phyloP scores from a whole-genome alignment of 2,797 vertebrate genomes.

The Glyptemys insculpta region DNA sequence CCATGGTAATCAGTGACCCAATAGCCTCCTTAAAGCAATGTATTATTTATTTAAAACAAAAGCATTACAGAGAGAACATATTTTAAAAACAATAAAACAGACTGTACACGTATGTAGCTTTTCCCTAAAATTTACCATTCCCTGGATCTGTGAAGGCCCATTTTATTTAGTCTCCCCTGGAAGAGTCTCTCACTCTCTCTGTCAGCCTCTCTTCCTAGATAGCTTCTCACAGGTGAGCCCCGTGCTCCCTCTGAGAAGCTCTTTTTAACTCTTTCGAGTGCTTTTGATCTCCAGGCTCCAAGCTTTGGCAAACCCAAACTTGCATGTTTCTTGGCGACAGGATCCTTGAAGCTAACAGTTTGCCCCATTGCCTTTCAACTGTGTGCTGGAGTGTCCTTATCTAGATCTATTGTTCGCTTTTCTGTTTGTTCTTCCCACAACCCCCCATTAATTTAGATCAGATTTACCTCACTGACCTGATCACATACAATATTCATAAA shows the following conservation, averaged over 20 bases:
- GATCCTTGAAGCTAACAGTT: background rate
- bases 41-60: background rate
- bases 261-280: too few relatives aligned
- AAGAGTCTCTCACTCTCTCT: too few relatives aligned
- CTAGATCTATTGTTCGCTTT: background rate
- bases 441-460: background rate
- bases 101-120: background rate
- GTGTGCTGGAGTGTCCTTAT: background rate
- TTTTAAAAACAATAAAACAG: background rate
- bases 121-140: background rate
- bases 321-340: background rate
- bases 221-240: too few relatives aligned
- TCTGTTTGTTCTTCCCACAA: background rate
- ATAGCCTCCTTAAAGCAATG: background rate
- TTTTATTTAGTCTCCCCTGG: too few relatives aligned
- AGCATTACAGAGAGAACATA: background rate
- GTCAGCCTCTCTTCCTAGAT: too few relatives aligned
- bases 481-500: background rate
- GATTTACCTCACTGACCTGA: background rate
- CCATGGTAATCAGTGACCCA: background rate
- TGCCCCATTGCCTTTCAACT: background rate
- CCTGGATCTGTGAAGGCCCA: background rate
- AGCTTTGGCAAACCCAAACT: background rate
- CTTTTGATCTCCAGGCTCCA: background rate
- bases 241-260: too few relatives aligned